Evolutionary conservation across 2,888 invertebrate species (phyloP).

Genomic region (Torymus auratus): DNA sequence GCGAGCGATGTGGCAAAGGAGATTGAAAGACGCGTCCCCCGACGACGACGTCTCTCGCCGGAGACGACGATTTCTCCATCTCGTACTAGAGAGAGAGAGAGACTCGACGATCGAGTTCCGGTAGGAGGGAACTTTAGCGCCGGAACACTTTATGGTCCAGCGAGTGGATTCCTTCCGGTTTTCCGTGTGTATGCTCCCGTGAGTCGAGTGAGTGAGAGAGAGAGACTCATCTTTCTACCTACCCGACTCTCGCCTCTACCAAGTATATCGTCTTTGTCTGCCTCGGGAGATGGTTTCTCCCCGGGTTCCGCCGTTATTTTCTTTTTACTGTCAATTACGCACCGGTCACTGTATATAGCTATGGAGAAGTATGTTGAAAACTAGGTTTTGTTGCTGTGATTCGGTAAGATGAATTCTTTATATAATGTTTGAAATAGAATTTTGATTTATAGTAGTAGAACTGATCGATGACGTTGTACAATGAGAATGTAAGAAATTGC

Average conservation of each 20-base stretch:
- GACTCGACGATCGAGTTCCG: constrained; percentile 38
- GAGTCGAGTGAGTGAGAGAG: too few relatives aligned
- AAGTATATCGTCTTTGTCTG: background rate
- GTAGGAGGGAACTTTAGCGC: constrained; percentile 52
- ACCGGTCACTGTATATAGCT: too few relatives aligned
- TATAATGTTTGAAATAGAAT: too few relatives aligned
- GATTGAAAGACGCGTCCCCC: constrained; percentile 36
- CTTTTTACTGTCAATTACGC: background rate
- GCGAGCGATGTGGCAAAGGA: constrained; percentile 35
- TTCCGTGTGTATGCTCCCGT: background rate
- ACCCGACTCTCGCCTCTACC: background rate
- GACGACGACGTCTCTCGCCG: constrained; percentile 27
- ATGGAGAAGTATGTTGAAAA: too few relatives aligned
- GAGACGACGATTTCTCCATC: constrained; percentile 15
- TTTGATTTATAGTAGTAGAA: too few relatives aligned
- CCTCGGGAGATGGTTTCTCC: background rate
- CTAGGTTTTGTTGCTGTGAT: too few relatives aligned
- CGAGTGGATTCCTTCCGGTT: constrained; percentile 53
- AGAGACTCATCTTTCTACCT: too few relatives aligned
- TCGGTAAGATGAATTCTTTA: too few relatives aligned
- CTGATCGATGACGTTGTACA: too few relatives aligned
- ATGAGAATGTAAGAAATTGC: too few relatives aligned
- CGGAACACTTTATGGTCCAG: constrained; percentile 55
- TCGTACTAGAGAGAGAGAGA: background rate
- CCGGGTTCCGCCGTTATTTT: background rate